A percentile compares a stretch with the other conserved stretches of the same genome.
phyloP scores from a whole-genome alignment of 92 coral and sea anemone genomes.

The Parazoanthus swiftii region DNA sequence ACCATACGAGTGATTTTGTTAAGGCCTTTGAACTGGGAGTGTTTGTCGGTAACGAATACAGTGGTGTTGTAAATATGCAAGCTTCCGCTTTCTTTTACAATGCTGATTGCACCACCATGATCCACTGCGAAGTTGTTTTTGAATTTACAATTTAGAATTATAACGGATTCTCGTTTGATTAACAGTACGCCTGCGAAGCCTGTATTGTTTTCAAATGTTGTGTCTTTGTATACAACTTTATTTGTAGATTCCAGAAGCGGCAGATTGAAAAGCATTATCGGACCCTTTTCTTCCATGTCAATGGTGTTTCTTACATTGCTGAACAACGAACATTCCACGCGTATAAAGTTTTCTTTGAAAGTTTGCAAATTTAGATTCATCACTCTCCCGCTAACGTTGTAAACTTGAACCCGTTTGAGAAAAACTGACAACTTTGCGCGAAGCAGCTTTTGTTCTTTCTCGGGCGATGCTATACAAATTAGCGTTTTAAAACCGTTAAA shows the following conservation, averaged over 20 bases:
- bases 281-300: background rate
- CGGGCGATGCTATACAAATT: background rate
- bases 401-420: conserved; percentile 21
- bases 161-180: background rate
- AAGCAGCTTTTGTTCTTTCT: background rate
- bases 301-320: background rate
- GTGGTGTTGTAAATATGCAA: background rate
- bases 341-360: background rate
- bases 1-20: background rate
- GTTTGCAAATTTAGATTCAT: background rate
- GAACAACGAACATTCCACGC: background rate
- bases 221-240: too few species aligned
- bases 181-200: too few species aligned
- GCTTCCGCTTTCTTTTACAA: conserved; percentile 26
- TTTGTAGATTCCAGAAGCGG: background rate
- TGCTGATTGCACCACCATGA: conserved; percentile 38
- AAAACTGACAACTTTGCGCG: background rate
- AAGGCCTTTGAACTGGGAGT: too few species aligned
- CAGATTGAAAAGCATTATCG: background rate
- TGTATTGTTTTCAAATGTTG: too few species aligned
- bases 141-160: conserved; percentile 38
- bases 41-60: too few species aligned
- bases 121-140: conserved; percentile 41
- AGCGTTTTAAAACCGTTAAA: too few species aligned
- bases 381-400: background rate